These are phyloP conservation scores for Neodiprion lecontei DNA, from an alignment of 1,140 invertebrate genomes.

Conservation along the genomic window DNA sequence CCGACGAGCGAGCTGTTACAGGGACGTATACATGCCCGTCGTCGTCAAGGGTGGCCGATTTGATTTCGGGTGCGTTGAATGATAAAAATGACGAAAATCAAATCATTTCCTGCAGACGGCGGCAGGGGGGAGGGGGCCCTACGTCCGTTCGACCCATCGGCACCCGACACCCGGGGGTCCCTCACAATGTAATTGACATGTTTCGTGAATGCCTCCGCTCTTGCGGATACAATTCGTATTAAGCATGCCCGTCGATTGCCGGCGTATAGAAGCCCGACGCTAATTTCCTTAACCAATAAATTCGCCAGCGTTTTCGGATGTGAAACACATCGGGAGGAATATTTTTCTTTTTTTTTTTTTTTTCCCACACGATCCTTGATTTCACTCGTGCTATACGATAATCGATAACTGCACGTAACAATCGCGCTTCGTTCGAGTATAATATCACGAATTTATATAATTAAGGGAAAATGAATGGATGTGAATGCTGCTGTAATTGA, in stretches of 20 bases:
- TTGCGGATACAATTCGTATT: constrained; percentile 51
- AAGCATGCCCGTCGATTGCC: constrained; percentile 47
- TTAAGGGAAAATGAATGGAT: too few relatives aligned
- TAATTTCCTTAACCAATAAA: constrained; percentile 2
- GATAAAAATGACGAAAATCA: constrained; percentile 43
- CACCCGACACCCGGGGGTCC: constrained; percentile 37
- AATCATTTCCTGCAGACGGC: constrained; percentile 37
- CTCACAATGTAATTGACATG: constrained; percentile 51
- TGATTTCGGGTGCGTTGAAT: constrained; percentile 31
- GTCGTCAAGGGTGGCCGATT: constrained; percentile 18
- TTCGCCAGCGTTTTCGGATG: too few relatives aligned
- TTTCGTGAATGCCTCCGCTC: constrained; percentile 49
- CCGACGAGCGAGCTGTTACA: too few relatives aligned
- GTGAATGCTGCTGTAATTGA: neutral
- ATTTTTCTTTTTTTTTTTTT: constrained; percentile 8
- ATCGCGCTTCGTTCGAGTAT: neutral
- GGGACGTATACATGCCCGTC: neutral
- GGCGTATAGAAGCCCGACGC: constrained; percentile 11
- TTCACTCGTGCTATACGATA: neutral
- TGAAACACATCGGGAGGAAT: neutral
- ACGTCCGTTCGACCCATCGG: neutral
- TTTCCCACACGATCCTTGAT: constrained; percentile 11
- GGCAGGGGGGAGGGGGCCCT: constrained; percentile 10
- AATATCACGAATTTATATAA: too few relatives aligned
- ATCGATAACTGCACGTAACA: neutral